These are phyloP conservation scores for Standfussiana lucernea DNA, from an alignment of 2,888 invertebrate genomes.

Conservation along the genomic window DNA sequence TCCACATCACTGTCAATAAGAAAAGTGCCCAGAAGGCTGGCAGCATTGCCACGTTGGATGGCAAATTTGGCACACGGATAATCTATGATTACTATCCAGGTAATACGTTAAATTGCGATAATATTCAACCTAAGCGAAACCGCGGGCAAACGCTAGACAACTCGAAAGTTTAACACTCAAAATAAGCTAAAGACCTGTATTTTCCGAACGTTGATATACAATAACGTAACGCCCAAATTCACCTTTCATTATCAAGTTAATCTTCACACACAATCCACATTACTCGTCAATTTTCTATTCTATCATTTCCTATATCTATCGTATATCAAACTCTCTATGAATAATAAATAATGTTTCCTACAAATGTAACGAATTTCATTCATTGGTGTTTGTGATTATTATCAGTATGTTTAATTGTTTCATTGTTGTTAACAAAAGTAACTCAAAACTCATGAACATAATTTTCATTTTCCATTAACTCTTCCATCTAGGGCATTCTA, in stretches of 20 bases:
- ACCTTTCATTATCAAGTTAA: neutral
- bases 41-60: no score
- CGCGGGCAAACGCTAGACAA: neutral
- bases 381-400: constrained; percentile 27
- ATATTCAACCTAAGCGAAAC: neutral
- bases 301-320: constrained; percentile 22
- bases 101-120: neutral
- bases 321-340: constrained; percentile 28
- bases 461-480: constrained; percentile 42
- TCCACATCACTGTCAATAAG: no score
- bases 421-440: constrained; percentile 47
- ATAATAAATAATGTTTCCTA: constrained; percentile 28
- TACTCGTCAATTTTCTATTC: constrained; percentile 20
- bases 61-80: neutral
- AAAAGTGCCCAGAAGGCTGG: no score
- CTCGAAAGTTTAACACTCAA: neutral
- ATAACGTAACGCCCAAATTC: neutral
- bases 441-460: constrained; percentile 21
- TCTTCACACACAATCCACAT: constrained; percentile 3
- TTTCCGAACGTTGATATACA: neutral
- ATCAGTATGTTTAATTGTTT: constrained; percentile 51
- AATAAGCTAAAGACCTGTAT: no score
- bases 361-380: constrained; percentile 27
- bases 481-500: constrained; percentile 27
- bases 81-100: neutral